Base-by-base conservation (phyloP, 2,888 invertebrate genomes). In the Alentia gelatinosa region DNA sequence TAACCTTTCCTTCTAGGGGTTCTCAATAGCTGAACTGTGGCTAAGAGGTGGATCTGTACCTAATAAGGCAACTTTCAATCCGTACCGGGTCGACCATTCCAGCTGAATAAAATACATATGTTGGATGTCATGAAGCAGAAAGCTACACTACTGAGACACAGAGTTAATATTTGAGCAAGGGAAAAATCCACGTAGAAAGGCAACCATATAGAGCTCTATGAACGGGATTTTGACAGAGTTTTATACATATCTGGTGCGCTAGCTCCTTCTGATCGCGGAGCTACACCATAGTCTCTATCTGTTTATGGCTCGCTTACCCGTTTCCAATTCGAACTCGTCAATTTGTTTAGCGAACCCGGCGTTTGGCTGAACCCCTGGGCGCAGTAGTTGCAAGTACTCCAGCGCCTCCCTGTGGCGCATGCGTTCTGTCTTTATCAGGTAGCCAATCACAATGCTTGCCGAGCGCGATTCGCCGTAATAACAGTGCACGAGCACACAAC, bases 381-480 rank as follows among this genome's bases (percentile, higher is more conserved):
- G 84, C 23, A 92, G 89, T 15, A 92, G 42, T 56, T 91, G 92
- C 7, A 92, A 74, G 79, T 90, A 92, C 30, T 91, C 91, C 35
- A 92, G 83, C 12, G 92, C 91, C 26, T 92, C 92, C n/a, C 83
- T 33, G 74, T 91, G 91, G 30, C 90, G 63, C 92, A 92, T 91
- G 30, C 90, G 88, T 50, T 92, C 92, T 35, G 88, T 83, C 68
- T 90, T 91, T 40, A 92, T 92, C 50, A 92, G 90, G 63, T 91
- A 92, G 26, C 79, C 92, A 33, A 92, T 92, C 19, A 92, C 92
- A 75, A 92, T 74, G 75, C 89, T 79, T 15, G 92, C 92, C 26
- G 92, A 91, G 40, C 92, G 91, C 15, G 92, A 92, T n/a, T 89
- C 88, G 40, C 92, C 92, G 79, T 91, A 92, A 47, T 91, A 91